Evolutionary conservation across 2,797 vertebrate species (phyloP).

Genomic region (Fratercula arctica): DNA sequence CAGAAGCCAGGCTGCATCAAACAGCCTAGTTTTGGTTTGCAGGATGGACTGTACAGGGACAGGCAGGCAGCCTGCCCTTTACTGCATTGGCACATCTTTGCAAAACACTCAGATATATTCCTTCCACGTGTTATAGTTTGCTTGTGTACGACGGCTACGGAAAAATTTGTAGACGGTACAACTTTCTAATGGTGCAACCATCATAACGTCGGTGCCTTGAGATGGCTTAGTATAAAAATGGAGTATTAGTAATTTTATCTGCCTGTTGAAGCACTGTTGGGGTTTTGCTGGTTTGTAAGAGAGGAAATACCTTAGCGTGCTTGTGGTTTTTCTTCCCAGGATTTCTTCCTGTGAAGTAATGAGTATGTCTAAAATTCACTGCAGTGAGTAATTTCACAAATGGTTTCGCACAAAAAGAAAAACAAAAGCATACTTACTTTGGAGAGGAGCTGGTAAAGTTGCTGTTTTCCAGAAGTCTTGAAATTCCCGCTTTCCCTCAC

Average conservation of each 20-base stretch:
- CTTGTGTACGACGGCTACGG: accelerated
- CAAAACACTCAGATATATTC: not conserved
- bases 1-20: not conserved
- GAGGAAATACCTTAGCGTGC: not conserved
- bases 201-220: accelerated
- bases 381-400: not conserved
- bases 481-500: not conserved
- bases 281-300: not conserved
- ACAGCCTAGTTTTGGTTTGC: not conserved
- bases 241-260: not conserved
- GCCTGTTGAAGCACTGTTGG: accelerated
- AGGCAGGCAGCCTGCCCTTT: not conserved
- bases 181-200: not conserved
- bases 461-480: not conserved
- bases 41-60: not conserved
- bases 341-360: not conserved
- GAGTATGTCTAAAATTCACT: not conserved
- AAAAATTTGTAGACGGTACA: not conserved
- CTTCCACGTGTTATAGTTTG: accelerated
- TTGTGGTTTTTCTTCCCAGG: not conserved
- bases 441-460: not conserved
- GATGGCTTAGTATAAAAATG: not conserved
- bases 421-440: not conserved
- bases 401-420: not conserved
- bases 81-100: not conserved